These are phyloP conservation scores for Nomada flava DNA, from an alignment of 2,888 invertebrate species.

Conservation along the genomic window DNA sequence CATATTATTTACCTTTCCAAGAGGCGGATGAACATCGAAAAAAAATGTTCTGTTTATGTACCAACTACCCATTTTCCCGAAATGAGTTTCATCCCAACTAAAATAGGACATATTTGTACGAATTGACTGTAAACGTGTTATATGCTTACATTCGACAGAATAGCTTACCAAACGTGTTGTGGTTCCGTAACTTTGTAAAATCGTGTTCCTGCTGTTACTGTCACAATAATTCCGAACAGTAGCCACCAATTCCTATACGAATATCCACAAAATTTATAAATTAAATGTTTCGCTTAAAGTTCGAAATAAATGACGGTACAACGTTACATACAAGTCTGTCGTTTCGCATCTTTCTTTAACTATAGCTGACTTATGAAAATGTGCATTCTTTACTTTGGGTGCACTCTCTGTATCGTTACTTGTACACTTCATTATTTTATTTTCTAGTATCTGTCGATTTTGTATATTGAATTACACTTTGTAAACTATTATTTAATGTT, in stretches of 20 bases:
- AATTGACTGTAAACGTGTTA: not conserved
- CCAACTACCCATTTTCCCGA: slow-evolving; percentile 99
- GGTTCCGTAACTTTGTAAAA: slow-evolving; percentile 96
- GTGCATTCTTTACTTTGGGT: slow-evolving; percentile 31
- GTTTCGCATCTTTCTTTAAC: slow-evolving; percentile 16
- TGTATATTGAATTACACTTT: slow-evolving; percentile 7
- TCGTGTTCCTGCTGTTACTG: slow-evolving; percentile 90
- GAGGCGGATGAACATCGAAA: slow-evolving; percentile 98
- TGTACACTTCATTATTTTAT: slow-evolving; percentile 35
- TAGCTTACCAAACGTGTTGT: slow-evolving; percentile 95
- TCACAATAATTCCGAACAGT: slow-evolving; percentile 87
- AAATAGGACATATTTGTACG: slow-evolving; percentile 72
- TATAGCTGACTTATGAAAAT: not conserved
- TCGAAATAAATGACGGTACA: not conserved
- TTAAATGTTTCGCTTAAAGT: not conserved
- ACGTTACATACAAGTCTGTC: slow-evolving; percentile 52
- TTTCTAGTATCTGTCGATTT: not conserved
- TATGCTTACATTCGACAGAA: not conserved
- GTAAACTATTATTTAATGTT: not conserved
- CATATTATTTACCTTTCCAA: slow-evolving; percentile 91
- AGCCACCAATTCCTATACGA: slow-evolving; percentile 87
- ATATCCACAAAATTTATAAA: slow-evolving; percentile 18
- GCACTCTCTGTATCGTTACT: slow-evolving; percentile 2
- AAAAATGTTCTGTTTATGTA: slow-evolving; percentile 98
- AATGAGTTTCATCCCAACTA: slow-evolving; percentile 99